phyloP scores from a whole-genome alignment of 1,140 invertebrate genomes.

The Drosophila sulfurigaster region DNA sequence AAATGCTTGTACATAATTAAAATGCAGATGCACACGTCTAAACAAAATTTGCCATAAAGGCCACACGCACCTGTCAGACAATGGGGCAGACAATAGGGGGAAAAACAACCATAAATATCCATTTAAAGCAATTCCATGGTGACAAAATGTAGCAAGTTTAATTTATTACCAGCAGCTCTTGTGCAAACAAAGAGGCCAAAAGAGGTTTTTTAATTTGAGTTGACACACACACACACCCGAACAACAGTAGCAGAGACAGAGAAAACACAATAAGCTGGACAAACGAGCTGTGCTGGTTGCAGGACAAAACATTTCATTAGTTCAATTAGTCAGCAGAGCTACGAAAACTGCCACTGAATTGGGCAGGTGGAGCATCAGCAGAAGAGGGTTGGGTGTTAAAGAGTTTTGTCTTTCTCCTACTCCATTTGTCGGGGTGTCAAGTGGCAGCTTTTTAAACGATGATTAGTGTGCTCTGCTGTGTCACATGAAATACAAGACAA shows the following conservation, averaged over 20 bases:
- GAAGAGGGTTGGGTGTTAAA: background rate
- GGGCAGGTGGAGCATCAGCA: conserved; percentile 42
- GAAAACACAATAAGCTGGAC: conserved; percentile 33
- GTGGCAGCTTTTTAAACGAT: conserved; percentile 73
- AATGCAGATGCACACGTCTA: conserved; percentile 8
- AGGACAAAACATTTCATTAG: conserved; percentile 72
- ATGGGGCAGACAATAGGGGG: background rate
- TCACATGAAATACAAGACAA: conserved; percentile 69
- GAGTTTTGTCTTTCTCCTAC: background rate
- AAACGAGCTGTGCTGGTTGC: conserved; percentile 35
- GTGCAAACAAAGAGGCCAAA: conserved; percentile 63
- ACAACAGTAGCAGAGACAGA: conserved; percentile 9
- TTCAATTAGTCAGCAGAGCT: conserved; percentile 66
- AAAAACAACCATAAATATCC: conserved; percentile 67
- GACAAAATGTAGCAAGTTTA: conserved; percentile 76
- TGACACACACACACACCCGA: conserved; percentile 18
- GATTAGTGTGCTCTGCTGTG: conserved; percentile 68
- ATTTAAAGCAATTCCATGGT: conserved; percentile 76
- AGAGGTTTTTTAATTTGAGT: conserved; percentile 72
- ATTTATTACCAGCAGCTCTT: conserved; percentile 75
- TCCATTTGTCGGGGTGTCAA: conserved; percentile 47
- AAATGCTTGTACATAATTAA: conserved; percentile 11
- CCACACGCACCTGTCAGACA: conserved; percentile 6
- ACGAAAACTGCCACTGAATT: conserved; percentile 40
- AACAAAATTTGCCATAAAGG: background rate